Evolutionary conservation across 2,888 invertebrate genomes (phyloP).

Genomic region (Leptopilina drosophilae): DNA sequence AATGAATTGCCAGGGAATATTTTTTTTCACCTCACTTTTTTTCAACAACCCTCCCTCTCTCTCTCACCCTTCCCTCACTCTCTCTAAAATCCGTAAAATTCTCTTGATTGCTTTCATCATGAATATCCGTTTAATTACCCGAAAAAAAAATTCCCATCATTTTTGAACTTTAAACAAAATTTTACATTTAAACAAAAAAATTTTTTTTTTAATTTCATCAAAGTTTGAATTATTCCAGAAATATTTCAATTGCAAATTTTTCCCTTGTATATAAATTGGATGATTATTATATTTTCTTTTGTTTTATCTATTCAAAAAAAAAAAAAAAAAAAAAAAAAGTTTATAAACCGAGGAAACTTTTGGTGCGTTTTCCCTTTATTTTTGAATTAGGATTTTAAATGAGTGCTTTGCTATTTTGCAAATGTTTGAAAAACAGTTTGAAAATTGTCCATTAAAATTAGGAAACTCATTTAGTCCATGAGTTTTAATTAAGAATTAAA

Average conservation of each 20-base stretch:
- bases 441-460: background rate
- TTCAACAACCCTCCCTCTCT: background rate
- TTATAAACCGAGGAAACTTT: background rate
- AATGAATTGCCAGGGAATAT: conserved; percentile 18
- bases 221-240: too few relatives aligned
- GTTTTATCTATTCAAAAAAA: too few relatives aligned
- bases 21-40: background rate
- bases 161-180: background rate
- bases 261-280: too few relatives aligned
- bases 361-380: background rate
- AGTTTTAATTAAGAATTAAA: background rate
- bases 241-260: too few relatives aligned
- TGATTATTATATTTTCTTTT: too few relatives aligned
- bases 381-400: background rate
- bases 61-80: too few relatives aligned
- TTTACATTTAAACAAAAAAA: too few relatives aligned
- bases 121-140: background rate
- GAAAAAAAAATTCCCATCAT: background rate
- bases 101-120: background rate
- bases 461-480: background rate
- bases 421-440: background rate
- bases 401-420: background rate
- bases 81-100: background rate
- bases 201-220: too few relatives aligned
- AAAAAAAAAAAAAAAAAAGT: too few relatives aligned